Base-by-base conservation (phyloP, 2,797 vertebrate genomes). In the Pangasius macronema region DNA sequence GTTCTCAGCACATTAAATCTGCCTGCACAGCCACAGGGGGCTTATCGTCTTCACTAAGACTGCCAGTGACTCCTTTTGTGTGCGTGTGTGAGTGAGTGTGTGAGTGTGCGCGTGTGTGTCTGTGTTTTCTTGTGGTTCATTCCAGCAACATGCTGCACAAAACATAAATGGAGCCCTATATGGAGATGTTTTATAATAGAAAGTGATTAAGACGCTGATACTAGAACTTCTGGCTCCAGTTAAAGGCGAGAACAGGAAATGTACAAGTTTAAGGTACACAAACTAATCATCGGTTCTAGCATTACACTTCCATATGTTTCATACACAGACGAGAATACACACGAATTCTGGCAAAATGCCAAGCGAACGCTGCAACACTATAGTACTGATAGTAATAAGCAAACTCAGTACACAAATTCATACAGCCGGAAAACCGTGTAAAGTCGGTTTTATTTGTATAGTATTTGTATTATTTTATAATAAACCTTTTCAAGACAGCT, bases 21-120 rank as follows among this genome's bases (percentile, higher is more conserved):
- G 88, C 86, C 91, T 86, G 84, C 65, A 16, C 84, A 86, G 18
- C 89, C 87, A 88, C 87, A 87, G 91, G 91, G 86, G 88, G 89
- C 87, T 91, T 86, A 90, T 90, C 91, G 88, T 86, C 88, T 88
- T 91, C 88, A 86, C 87, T 83, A 88, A 88, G 87, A 88, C 84
- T 94, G 89, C 94, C 95, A 94, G 61, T 94, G 95, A 95, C 95
- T 95, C 92, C 94, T 61, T 82, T 83, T 90, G 84, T 53, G 83
- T 89, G 81, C 82, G 79, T 85, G 85, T 90, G 87, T 90, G 84
- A 67, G 70, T 72, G n/a, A 22, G 46, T 51, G 46, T 75, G 36
- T 75, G 39, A 7, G 4, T 76, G 27, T 76, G 73, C 30, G 27
- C 14, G 39, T 42, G 73, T 30, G 46, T 18, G 76, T n/a, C 30